phyloP scores from a whole-genome alignment of 2,888 invertebrate species.

The Pseudoips prasinana region DNA sequence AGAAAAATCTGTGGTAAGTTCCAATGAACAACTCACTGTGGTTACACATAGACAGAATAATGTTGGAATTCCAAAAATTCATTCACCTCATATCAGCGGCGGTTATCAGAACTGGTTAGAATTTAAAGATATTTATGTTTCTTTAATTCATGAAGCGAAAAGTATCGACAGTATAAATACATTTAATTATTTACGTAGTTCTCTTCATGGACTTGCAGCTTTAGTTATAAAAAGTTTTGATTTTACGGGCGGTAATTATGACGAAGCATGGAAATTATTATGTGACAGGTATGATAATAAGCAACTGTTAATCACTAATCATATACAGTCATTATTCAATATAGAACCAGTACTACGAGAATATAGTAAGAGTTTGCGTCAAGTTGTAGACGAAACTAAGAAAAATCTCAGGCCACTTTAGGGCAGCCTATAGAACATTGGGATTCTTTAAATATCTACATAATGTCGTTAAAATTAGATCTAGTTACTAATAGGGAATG shows the following conservation, averaged over 20 bases:
- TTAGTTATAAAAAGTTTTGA: slow-evolving; percentile 4
- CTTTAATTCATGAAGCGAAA: background rate
- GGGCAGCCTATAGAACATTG: background rate
- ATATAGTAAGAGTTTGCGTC: background rate
- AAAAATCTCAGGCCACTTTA: background rate
- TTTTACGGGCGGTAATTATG: slow-evolving; percentile 1
- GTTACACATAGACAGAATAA: no score
- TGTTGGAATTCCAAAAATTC: background rate
- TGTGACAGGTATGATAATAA: slow-evolving; percentile 2
- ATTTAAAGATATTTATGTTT: slow-evolving; percentile 1
- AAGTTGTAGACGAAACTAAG: background rate
- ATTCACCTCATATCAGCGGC: background rate
- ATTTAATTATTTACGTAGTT: slow-evolving; percentile 4
- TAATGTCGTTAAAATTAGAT: background rate
- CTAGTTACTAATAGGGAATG: background rate
- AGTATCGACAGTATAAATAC: slow-evolving; percentile 1
- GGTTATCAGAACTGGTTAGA: background rate
- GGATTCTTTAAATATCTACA: background rate
- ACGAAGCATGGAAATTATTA: slow-evolving; percentile 3
- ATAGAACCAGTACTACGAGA: background rate
- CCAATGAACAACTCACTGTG: no score
- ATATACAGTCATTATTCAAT: slow-evolving; percentile 1
- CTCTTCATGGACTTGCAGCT: slow-evolving; percentile 1
- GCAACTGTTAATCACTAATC: slow-evolving; percentile 1
- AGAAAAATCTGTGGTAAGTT: no score